A percentile compares a stretch with the other conserved stretches of the same genome.
Evolutionary conservation across 2,113 vertebrate genomes (phyloP).

Genomic region (Rhabdornis inornatus): DNA sequence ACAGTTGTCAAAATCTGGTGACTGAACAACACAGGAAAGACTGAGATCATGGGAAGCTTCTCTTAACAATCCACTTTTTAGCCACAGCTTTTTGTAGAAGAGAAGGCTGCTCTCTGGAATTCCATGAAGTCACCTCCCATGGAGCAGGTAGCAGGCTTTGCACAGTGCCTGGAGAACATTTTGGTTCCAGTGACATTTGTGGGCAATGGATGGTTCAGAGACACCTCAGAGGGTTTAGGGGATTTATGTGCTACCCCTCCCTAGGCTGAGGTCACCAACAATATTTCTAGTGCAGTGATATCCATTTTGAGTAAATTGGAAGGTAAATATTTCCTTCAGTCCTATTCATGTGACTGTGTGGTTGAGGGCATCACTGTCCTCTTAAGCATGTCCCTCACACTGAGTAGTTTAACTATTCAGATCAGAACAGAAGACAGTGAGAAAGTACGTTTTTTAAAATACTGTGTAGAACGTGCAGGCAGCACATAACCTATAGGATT

Average conservation of each 20-base stretch:
- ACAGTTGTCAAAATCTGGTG: not conserved
- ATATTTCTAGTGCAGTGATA: not conserved
- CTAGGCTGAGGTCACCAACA: not conserved
- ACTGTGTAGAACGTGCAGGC: not conserved
- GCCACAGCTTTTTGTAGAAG: not conserved
- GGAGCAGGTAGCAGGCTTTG: not conserved
- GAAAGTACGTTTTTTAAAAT: not conserved
- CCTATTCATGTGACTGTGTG: not conserved
- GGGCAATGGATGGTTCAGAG: not conserved
- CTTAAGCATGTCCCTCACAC: not conserved
- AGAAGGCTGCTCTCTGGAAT: not conserved
- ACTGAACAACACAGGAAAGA: not conserved
- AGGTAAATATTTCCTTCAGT: not conserved
- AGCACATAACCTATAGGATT: not conserved
- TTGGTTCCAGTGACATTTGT: not conserved
- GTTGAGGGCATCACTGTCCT: not conserved
- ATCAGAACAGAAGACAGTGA: not conserved
- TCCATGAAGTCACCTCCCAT: not conserved
- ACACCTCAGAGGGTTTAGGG: not conserved
- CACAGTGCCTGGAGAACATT: not conserved
- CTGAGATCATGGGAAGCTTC: not conserved
- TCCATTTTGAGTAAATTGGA: not conserved
- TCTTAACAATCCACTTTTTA: not conserved
- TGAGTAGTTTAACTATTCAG: not conserved
- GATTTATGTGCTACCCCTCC: not conserved